Evolutionary conservation across 1,140 invertebrate species (phyloP).

Genomic region (Galendromus occidentalis): DNA sequence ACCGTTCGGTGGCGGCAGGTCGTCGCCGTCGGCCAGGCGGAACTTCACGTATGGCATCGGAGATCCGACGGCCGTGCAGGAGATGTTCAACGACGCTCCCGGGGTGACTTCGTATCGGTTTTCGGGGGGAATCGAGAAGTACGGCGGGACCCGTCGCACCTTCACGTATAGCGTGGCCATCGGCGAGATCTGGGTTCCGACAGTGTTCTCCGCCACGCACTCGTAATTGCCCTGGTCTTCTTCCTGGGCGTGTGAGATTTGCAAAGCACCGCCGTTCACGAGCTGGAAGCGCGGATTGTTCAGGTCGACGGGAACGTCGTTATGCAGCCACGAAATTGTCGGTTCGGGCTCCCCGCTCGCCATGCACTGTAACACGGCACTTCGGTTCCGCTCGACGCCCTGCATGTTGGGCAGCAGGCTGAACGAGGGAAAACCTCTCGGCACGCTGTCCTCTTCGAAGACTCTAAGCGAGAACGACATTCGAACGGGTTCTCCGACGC

Average conservation of each 20-base stretch:
- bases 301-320: conserved; percentile 67
- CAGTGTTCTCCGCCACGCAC: conserved; percentile 70
- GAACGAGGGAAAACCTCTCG: conserved; percentile 73
- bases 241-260: conserved; percentile 71
- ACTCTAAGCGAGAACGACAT: conserved; percentile 66
- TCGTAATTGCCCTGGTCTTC: conserved; percentile 79
- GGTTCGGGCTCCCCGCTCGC: conserved; percentile 65
- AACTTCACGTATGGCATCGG: conserved; percentile 91
- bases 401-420: conserved; percentile 55
- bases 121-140: conserved; percentile 75
- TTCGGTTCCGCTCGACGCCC: conserved; percentile 87
- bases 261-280: conserved; percentile 54
- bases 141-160: conserved; percentile 79
- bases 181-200: conserved; percentile 80
- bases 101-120: conserved; percentile 63
- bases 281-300: conserved; percentile 63
- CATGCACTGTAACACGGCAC: conserved; percentile 61
- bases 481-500: conserved; percentile 51
- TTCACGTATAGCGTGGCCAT: conserved; percentile 70
- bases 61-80: conserved; percentile 85
- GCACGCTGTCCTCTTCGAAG: conserved; percentile 64
- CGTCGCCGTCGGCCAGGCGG: background rate
- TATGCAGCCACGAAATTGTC: conserved; percentile 73
- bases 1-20: background rate
- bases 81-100: conserved; percentile 69